Evolutionary conservation across 2,888 invertebrate species (phyloP).

Genomic region (Cheiracanthium punctorium): DNA sequence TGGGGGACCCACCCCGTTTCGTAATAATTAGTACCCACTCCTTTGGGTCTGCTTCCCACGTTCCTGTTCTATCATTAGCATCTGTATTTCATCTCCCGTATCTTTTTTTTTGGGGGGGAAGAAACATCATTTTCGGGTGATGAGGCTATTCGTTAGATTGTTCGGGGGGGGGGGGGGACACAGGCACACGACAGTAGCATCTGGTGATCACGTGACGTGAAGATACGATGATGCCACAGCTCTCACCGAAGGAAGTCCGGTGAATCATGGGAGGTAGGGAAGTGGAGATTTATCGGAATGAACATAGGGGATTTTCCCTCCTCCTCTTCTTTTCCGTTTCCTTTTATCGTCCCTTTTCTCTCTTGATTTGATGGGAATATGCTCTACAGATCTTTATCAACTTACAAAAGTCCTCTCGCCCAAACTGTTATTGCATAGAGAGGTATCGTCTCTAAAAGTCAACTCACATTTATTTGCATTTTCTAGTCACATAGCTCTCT

Average conservation of each 20-base stretch:
- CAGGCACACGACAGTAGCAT: constrained; percentile 12
- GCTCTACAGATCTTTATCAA: no score
- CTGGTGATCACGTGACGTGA: constrained; percentile 15
- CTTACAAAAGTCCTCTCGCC: no score
- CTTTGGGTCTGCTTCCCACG: background rate
- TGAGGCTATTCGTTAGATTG: background rate
- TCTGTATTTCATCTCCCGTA: background rate
- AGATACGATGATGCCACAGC: constrained; percentile 2
- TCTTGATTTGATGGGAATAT: no score
- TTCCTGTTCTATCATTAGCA: background rate
- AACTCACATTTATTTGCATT: no score
- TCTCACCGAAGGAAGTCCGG: constrained; percentile 15
- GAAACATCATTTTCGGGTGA: background rate
- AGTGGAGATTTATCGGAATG: constrained; percentile 37
- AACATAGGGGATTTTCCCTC: background rate
- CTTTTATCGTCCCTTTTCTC: no score
- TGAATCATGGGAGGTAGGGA: constrained; percentile 15
- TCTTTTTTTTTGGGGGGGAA: background rate
- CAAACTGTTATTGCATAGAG: no score
- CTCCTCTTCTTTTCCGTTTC: no score
- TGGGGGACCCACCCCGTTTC: no score
- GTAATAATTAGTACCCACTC: background rate
- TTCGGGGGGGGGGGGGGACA: background rate
- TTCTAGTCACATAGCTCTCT: no score
- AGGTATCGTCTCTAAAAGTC: no score